Evolutionary conservation across 2,888 invertebrate species (phyloP).

Genomic region (Crepidodera aurea): DNA sequence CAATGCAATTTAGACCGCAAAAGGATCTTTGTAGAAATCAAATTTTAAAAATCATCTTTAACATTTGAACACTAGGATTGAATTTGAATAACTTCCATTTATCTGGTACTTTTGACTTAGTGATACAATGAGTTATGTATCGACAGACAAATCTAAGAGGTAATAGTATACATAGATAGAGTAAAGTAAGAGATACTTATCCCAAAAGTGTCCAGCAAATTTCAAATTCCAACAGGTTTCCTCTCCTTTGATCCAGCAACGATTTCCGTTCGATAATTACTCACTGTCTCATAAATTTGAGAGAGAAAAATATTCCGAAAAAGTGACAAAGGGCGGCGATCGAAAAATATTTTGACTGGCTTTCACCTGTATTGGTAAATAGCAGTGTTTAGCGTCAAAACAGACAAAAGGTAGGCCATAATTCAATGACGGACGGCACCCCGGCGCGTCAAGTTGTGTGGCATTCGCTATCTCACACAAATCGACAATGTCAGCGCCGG

Average conservation of each 20-base stretch:
- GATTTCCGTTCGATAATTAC: constrained; percentile 2
- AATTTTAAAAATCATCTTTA: no score
- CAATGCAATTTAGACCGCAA: no score
- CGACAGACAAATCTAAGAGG: no score
- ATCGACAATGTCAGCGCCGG: constrained; percentile 60
- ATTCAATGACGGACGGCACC: constrained; percentile 53
- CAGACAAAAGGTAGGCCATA: constrained; percentile 50
- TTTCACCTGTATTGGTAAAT: constrained; percentile 61
- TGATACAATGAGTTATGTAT: no score
- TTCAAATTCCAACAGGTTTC: background rate
- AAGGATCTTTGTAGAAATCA: no score
- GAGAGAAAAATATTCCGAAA: background rate
- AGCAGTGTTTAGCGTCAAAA: constrained; percentile 60
- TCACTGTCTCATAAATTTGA: constrained; percentile 17
- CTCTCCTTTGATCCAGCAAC: background rate
- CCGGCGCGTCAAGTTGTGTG: constrained; percentile 59
- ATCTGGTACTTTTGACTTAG: no score
- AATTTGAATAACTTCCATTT: no score
- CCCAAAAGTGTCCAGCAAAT: no score
- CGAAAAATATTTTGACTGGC: constrained; percentile 55
- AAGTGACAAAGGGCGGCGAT: background rate
- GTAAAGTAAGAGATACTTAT: no score
- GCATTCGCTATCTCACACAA: constrained; percentile 56
- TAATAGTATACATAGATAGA: no score
- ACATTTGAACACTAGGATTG: no score